These are phyloP conservation scores for Coptotermes formosanus DNA, from an alignment of 1,140 invertebrate genomes.

Conservation along the genomic window DNA sequence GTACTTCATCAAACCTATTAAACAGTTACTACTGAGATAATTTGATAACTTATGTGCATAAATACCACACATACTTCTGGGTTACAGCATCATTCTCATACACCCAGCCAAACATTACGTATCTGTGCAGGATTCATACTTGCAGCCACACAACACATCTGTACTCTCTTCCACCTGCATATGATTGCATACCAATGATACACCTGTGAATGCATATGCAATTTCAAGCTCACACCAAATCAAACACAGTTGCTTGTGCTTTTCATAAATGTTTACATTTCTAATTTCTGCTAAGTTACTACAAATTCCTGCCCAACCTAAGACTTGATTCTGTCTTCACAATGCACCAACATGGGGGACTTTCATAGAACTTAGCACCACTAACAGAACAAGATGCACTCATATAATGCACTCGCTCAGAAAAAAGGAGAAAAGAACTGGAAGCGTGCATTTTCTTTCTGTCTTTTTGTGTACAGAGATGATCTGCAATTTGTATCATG, in stretches of 20 bases:
- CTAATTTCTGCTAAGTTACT: background rate
- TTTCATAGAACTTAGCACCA: background rate
- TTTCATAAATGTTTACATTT: background rate
- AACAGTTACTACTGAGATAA: constrained; percentile 7
- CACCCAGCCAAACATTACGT: background rate
- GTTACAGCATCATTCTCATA: background rate
- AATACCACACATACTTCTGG: background rate
- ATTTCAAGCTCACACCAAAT: background rate
- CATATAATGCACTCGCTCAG: background rate
- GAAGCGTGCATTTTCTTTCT: background rate
- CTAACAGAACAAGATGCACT: background rate
- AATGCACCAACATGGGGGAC: background rate
- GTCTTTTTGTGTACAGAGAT: background rate
- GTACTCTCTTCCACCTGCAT: background rate
- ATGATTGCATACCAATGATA: background rate
- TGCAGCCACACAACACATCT: background rate
- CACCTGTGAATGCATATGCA: background rate
- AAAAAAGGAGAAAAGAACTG: background rate
- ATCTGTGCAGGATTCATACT: background rate
- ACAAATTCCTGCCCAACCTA: background rate
- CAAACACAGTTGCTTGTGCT: background rate
- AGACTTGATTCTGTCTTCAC: background rate
- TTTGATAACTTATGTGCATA: background rate
- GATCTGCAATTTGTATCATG: background rate
- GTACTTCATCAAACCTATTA: background rate